Evolutionary conservation across 1,140 invertebrate genomes (phyloP).

Genomic region (Brachionus sp.): DNA sequence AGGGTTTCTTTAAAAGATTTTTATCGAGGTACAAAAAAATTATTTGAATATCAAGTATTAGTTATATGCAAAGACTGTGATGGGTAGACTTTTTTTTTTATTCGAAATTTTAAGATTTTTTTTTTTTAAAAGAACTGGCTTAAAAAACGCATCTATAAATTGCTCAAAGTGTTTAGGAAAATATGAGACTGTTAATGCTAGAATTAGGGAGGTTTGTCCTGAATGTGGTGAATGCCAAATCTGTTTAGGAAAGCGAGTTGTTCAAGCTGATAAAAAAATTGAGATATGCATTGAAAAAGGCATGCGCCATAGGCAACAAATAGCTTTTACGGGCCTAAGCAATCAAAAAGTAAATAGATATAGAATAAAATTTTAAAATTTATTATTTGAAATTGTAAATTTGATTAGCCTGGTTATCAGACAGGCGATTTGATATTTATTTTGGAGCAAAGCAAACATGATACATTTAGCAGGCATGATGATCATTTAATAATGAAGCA

Average conservation of each 20-base stretch:
- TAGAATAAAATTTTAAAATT: neutral
- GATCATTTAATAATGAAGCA: slow-evolving; percentile 35
- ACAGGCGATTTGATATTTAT: slow-evolving; percentile 25
- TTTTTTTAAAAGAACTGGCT: neutral
- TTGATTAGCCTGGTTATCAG: neutral
- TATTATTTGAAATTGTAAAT: neutral
- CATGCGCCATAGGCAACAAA: neutral
- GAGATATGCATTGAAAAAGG: slow-evolving; percentile 10
- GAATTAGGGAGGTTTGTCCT: neutral
- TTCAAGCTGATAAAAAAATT: neutral
- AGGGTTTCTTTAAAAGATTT: slow-evolving; percentile 20
- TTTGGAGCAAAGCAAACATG: slow-evolving; percentile 2
- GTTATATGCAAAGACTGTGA: slow-evolving; percentile 15
- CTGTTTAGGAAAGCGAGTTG: neutral
- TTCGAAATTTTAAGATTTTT: neutral
- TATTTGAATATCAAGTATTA: neutral
- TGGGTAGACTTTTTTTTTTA: neutral
- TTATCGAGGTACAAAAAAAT: neutral
- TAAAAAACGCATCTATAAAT: neutral
- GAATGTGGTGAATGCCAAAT: neutral
- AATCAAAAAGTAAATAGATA: neutral
- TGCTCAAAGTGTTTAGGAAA: neutral
- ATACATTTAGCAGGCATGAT: neutral
- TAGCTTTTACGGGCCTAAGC: slow-evolving; percentile 4
- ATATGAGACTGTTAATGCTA: neutral